Base-by-base conservation (phyloP, 2,113 vertebrate species). In the Cardinalis cardinalis region DNA sequence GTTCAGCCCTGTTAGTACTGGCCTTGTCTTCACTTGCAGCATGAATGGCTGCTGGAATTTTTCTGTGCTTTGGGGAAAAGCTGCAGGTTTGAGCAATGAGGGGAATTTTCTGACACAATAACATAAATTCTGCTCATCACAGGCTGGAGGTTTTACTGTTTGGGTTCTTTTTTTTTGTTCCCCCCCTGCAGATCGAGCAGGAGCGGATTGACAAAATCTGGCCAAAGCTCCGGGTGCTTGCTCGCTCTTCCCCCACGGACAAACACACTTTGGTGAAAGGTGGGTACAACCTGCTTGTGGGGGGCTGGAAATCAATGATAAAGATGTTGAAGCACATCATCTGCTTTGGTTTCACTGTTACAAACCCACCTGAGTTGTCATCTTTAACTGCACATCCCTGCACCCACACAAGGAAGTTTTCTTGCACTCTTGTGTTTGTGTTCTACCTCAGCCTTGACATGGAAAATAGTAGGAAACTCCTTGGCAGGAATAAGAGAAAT, bases 231-330 rank as follows among this genome's bases (percentile, higher is more conserved):
- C 92, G 99, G 52, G 99, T 99, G 77, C 98, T 99, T 60, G 99
- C 99, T 93, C 98, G 99, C 70, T 99, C 99, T 18, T 99, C 99
- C 53, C 99, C 99, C 46, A 99, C 99, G 0, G 99, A 99, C 97
- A 99, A 99, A 90, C 99, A 99, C 93, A 99, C 99, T 5, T 96
- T 99, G 34, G 99, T 99, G 58, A 99, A 99, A 99, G 99, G 99
- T 99, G 86, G 94, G 96, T 90, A 41, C n/a, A 59, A 21, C 13
- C 43, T 53, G 8, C 60, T 38, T 48, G 12, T 7, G 0, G 1
- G 6, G 13, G 25, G 20, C 3, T 56, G 40, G 18, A 21, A 56
- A 38, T 48, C 46, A 13, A 2, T 41, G 38, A 14, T 64, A 10
- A 8, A 44, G 7, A 17, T 48, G 24, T 0, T 59, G 18, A 18